A percentile compares a stretch with the other conserved stretches of the same genome.
phyloP scores from a whole-genome alignment of 2,113 vertebrate genomes.

The Dermatemys mawii region DNA sequence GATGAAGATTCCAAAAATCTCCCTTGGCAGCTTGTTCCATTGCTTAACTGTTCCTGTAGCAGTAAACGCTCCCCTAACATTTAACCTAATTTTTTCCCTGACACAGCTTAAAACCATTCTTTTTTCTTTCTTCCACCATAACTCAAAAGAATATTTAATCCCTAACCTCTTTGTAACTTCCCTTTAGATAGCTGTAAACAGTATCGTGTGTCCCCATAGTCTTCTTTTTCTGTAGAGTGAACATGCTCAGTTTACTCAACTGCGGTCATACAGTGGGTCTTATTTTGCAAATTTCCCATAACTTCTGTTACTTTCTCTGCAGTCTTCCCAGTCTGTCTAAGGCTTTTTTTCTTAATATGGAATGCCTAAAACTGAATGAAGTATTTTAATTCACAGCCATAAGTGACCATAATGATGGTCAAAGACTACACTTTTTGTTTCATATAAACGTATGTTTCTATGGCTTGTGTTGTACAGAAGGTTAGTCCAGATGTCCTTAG shows the following conservation, averaged over 20 bases:
- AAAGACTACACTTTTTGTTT: neutral
- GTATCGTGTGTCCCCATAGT: neutral
- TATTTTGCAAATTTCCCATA: slow-evolving; percentile 20
- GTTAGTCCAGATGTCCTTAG: neutral
- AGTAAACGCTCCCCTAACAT: slow-evolving; percentile 22
- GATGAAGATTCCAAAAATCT: slow-evolving; percentile 21
- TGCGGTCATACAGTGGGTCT: accelerated
- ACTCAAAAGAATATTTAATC: neutral
- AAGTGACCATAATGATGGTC: neutral
- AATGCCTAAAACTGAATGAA: neutral
- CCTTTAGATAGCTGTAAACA: neutral
- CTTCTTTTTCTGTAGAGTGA: neutral
- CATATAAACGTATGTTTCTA: neutral
- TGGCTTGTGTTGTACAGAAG: neutral
- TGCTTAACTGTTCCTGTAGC: neutral
- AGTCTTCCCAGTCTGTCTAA: neutral
- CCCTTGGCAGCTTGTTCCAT: slow-evolving; percentile 28
- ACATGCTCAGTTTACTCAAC: neutral
- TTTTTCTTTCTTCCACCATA: neutral
- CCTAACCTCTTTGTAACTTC: neutral
- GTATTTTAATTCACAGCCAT: neutral
- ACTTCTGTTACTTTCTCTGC: slow-evolving; percentile 13
- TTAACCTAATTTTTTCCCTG: neutral
- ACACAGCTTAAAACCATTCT: neutral
- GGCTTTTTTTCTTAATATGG: neutral